phyloP scores from a whole-genome alignment of 2,888 invertebrate species.

The Phalangium opilio region DNA sequence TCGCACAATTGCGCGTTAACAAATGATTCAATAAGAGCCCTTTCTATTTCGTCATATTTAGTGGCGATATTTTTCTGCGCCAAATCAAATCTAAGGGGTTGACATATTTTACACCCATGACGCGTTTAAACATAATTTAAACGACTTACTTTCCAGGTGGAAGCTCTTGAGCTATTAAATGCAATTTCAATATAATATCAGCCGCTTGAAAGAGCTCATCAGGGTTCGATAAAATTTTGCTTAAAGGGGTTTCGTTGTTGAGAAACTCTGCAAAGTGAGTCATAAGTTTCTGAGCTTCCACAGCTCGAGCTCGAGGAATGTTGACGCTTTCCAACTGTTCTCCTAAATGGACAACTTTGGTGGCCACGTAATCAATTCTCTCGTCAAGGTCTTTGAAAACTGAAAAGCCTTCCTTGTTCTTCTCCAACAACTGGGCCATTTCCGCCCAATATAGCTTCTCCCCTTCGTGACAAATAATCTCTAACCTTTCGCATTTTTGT shows the following conservation, averaged over 20 bases:
- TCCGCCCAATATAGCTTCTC: slow-evolving; percentile 66
- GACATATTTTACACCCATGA: slow-evolving; percentile 6
- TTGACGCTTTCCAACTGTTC: slow-evolving; percentile 95
- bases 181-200: slow-evolving; percentile 90
- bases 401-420: slow-evolving; percentile 62
- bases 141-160: slow-evolving; percentile 54
- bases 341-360: slow-evolving; percentile 93
- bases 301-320: slow-evolving; percentile 80
- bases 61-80: slow-evolving; percentile 70
- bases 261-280: slow-evolving; percentile 84
- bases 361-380: slow-evolving; percentile 90
- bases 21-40: slow-evolving; percentile 84
- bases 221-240: slow-evolving; percentile 14
- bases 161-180: slow-evolving; percentile 86
- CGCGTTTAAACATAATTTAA: slow-evolving; percentile 24
- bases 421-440: slow-evolving; percentile 63
- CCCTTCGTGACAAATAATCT: slow-evolving; percentile 66
- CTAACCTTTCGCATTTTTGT: slow-evolving; percentile 67
- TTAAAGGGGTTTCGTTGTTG: slow-evolving; percentile 51
- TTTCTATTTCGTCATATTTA: slow-evolving; percentile 79
- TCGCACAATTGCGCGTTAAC: slow-evolving; percentile 69
- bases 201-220: slow-evolving; percentile 79
- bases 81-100: slow-evolving; percentile 46
- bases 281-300: slow-evolving; percentile 84
- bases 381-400: slow-evolving; percentile 85